phyloP scores from a whole-genome alignment of 2,888 invertebrate species.

The Tenthredo amoena region DNA sequence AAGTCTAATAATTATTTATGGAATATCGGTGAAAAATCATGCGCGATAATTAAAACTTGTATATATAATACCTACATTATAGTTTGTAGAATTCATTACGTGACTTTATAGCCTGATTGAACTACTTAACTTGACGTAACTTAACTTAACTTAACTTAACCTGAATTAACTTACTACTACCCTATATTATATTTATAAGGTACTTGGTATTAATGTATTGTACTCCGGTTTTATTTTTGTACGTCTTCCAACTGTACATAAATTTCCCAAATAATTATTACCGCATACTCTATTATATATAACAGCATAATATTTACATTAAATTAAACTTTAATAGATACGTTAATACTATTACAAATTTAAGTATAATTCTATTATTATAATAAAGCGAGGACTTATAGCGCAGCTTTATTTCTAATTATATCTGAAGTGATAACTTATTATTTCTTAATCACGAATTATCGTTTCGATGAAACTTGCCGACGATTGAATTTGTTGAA shows the following conservation, averaged over 20 bases:
- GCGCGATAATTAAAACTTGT: slow-evolving; percentile 8
- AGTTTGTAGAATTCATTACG: slow-evolving; percentile 14
- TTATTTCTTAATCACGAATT: slow-evolving; percentile 14
- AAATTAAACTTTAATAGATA: slow-evolving; percentile 1
- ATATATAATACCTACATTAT: not conserved
- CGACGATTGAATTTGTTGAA: not conserved
- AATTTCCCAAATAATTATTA: slow-evolving; percentile 42
- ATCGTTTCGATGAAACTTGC: not conserved
- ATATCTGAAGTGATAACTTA: not conserved
- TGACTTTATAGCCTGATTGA: slow-evolving; percentile 3
- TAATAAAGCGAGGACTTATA: not conserved
- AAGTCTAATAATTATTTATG: slow-evolving; percentile 15
- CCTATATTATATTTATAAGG: not conserved
- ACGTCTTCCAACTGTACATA: slow-evolving; percentile 59
- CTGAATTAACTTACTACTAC: not conserved
- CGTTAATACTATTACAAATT: slow-evolving; percentile 8
- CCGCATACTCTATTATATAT: slow-evolving; percentile 3
- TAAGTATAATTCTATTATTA: not conserved
- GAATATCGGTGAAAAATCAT: slow-evolving; percentile 1
- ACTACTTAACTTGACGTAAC: not conserved
- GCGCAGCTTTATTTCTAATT: not conserved
- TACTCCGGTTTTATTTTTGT: slow-evolving; percentile 59
- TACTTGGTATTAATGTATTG: not conserved
- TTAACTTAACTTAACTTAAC: not conserved
- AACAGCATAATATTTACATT: slow-evolving; percentile 41